Evolutionary conservation across 2,113 vertebrate genomes (phyloP), one percentile per base, ranked within the genome.

Genomic region (Tachuris rubrigastra): DNA sequence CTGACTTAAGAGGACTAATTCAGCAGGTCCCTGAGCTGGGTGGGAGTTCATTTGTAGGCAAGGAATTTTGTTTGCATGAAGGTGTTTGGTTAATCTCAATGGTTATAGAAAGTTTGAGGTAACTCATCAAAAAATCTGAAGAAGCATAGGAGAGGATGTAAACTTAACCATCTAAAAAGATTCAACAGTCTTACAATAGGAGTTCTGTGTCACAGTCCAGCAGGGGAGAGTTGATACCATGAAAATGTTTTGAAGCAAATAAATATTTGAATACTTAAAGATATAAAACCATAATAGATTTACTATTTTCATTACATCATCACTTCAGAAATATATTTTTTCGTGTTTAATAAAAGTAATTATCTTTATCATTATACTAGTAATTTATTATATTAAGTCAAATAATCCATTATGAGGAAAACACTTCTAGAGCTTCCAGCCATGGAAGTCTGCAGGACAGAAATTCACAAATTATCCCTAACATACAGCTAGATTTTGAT

Each of bases 41-140:
- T 73, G 59, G 22, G 16, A 69, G 22, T 28, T 62, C 1, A 8
- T 78, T 63, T 0, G 0, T 3, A 59, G 24, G 6, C 20, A 17
- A 83, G 33, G 27, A 82, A 74, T n/a, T 58, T 25, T 2, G 0
- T 59, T 73, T 86, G 19, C 30, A 10, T 66, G 8, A 71, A n/a
- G 4, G 17, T 59, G 24, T 44, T 89, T 55, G 18, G 14, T 65
- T 82, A 55, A 83, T 66, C 44, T 65, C 20, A 58, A 11, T 44
- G 21, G 28, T 62, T 25, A 42, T 14, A 68, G 67, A 62, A 49
- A 44, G 39, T 35, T 49, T 55, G 3, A 31, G 11, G 37, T 39
- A 8, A 52, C 3, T 58, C 17, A 63, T 35, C 6, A 49, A 81
- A 79, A 30, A 52, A 47, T 20, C 21, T 42, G 14, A n/a, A 53